These are phyloP conservation scores for Strix aluco DNA, from an alignment of 2,113 vertebrate species.

Conservation along the genomic window DNA sequence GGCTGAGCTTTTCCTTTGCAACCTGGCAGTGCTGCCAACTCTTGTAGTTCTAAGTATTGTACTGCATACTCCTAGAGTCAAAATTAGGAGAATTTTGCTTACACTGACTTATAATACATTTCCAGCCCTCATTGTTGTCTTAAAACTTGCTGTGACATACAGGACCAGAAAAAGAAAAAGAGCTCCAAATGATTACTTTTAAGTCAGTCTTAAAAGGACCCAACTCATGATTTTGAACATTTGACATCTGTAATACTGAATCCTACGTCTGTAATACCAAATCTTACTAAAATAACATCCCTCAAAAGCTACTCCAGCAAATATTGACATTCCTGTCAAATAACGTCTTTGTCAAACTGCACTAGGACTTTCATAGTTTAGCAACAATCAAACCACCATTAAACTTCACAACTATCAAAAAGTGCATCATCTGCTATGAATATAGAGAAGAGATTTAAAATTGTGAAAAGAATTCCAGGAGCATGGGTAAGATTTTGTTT, in stretches of 20 bases:
- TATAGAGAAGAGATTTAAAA: background rate
- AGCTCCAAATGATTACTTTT: background rate
- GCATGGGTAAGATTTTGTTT: background rate
- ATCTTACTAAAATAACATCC: background rate
- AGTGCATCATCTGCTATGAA: background rate
- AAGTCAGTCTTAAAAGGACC: background rate
- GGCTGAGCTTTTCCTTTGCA: background rate
- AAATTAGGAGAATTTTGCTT: background rate
- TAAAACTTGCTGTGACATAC: background rate
- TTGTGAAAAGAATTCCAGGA: background rate
- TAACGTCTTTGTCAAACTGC: background rate
- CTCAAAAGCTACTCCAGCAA: background rate
- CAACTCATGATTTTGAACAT: background rate
- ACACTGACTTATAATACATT: background rate
- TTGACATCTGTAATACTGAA: background rate
- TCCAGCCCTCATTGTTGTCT: background rate
- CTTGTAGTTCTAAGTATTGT: background rate
- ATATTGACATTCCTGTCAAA: background rate
- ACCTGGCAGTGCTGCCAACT: background rate
- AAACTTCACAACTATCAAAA: background rate
- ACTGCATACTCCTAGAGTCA: background rate
- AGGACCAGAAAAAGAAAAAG: background rate
- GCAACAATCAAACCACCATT: background rate
- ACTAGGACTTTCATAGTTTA: background rate
- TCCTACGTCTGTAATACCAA: background rate